Conservation (phyloP, 2,888 invertebrate species). For the Xylota segnis region DNA sequence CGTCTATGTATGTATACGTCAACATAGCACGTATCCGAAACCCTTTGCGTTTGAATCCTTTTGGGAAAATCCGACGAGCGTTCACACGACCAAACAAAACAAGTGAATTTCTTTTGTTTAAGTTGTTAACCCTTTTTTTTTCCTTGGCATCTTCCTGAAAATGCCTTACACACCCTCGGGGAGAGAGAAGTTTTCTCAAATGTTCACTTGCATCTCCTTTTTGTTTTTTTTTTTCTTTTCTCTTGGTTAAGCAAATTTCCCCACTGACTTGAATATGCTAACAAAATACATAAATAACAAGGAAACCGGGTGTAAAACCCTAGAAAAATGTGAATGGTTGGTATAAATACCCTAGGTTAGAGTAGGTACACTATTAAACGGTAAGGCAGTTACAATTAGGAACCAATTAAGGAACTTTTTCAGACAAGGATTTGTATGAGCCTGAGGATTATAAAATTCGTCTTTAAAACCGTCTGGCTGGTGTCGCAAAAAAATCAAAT, state of each 20-base stretch:
- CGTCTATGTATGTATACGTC: background rate
- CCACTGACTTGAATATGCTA: constrained; percentile 33
- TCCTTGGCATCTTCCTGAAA: constrained; percentile 1
- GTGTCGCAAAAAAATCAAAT: too few relatives aligned
- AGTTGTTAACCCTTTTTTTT: constrained; percentile 47
- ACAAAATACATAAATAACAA: background rate
- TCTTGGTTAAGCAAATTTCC: constrained; percentile 25
- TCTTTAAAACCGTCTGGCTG: too few relatives aligned
- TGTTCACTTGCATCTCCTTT: constrained; percentile 4
- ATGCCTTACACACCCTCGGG: constrained; percentile 14
- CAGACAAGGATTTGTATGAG: too few relatives aligned
- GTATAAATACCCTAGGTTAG: background rate
- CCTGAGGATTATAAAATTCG: too few relatives aligned
- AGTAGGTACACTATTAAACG: background rate
- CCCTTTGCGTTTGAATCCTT: constrained; percentile 6
- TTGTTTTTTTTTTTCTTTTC: too few relatives aligned
- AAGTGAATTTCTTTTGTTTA: constrained; percentile 31
- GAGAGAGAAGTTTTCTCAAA: constrained; percentile 23
- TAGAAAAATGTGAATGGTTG: background rate
- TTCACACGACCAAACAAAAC: constrained; percentile 27
- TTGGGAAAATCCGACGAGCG: constrained; percentile 10
- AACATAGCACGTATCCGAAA: constrained; percentile 4
- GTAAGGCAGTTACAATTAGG: too few relatives aligned
- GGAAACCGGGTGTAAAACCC: background rate
- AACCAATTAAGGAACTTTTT: too few relatives aligned